Base-by-base conservation (phyloP, 1,140 invertebrate genomes). In the Sycophila sp. region DNA sequence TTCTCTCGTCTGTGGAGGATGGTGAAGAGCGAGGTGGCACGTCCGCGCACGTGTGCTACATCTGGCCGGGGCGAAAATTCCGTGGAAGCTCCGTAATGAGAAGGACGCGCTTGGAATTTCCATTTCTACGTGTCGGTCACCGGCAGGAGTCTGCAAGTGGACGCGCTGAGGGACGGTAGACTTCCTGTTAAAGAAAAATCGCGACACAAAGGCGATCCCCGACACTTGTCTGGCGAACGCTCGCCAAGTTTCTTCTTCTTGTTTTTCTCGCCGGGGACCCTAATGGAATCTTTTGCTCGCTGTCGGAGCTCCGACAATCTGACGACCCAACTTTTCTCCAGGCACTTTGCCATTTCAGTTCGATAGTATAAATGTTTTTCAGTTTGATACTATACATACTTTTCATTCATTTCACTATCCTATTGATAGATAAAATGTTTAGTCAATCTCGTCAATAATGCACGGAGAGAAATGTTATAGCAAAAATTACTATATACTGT, bases 21-120 rank as follows among this genome's bases (percentile, higher is more conserved):
- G 32, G 36, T 4, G 26, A n/a, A n/a, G n/a, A 17, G 28, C 30
- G 40, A 38, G 13, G 17, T 22, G 4, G 24, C 22, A 15, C 49
- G 30, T 42, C 65, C 32, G 28, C 15, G 45, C 66, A 69, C 66
- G 66, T 69, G 66, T 53, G 24, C 42, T 42, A 62, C 66, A 69
- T 69, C 56, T 69, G 56, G 42, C 6, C 42, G 34, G 19, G 66
- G 56, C 66, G 66, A 69, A 51, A 69, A 60, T 69, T 69, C 66
- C 65, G 22, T 26, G 40, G 45, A 69, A 69, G 30, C 30, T 4
- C 30, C 17, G 26, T 60, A 51, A 69, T 60, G 56, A 69, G 56
- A 59, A 22, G 42, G 45, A 62, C 49, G 58, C 58, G 58, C 30
- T 55, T 45, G 58, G 36, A 69, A 69, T 69, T 69, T 63, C 58